Evolutionary conservation across 2,797 vertebrate genomes (phyloP), one percentile per base, ranked within the genome.

Genomic region (Fratercula arctica): DNA sequence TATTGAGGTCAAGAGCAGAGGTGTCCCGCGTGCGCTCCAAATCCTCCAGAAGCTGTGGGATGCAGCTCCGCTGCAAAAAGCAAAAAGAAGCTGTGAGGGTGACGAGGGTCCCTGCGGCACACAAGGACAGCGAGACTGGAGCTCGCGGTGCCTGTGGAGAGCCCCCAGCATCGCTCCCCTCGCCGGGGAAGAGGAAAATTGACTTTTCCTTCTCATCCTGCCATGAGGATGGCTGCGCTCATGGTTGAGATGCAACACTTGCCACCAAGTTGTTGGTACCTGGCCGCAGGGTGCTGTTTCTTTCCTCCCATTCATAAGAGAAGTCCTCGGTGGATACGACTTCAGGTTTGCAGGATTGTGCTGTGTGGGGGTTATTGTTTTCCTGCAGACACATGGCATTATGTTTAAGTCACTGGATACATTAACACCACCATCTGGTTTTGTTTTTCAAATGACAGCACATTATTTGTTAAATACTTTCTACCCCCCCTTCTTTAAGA

Each of bases 361-460:
- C 37, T 69, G 41, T 64, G 91, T 26, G 68, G 25, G 85, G 93
- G 53, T 86, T 95, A 96, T 73, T 95, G 76, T 90, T 93, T 96
- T 90, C 91, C 85, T 91, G 91, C 76, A 94, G 91, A 88, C 95
- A 95, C 91, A 66, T 73, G 83, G 85, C 80, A 87, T 88, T 78
- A 45, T 56, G 57, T 90, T 92, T 95, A 96, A 91, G 85, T 93
- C 83, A 50, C 66, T 88, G 89, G 73, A 50, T 92, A 57, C 39
- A 51, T 82, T 88, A 93, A 94, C 79, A 94, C 77, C 79, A 86
- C 94, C 91, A 95, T 88, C 91, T 96, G 87, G 39, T 69, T 97
- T 93, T 95, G 89, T 93, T 96, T 95, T 95, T 88, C 67, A 86
- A 82, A 91, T 77, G 89, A 91, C 79, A 94, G 43, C 35, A 63